Conservation (phyloP, 2,888 invertebrate species). For the Neoaliturus tenellus region DNA sequence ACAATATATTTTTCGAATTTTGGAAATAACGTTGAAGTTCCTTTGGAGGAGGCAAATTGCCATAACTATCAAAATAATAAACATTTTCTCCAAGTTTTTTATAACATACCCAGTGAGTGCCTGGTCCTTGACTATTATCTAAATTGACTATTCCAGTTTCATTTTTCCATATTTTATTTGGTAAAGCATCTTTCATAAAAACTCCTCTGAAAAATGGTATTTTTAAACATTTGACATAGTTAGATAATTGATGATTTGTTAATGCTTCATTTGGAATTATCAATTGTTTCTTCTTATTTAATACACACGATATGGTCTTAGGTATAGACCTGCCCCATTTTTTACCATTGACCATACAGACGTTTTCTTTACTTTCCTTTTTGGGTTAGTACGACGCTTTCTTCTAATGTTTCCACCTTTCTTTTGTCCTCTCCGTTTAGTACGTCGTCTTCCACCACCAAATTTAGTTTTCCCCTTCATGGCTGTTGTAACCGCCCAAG, state of each 20-base stretch:
- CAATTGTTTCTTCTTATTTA: background rate
- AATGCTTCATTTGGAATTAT: background rate
- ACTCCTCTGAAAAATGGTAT: conserved; percentile 4
- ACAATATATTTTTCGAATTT: background rate
- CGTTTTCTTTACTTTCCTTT: background rate
- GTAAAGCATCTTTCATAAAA: conserved; percentile 11
- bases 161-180: background rate
- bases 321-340: background rate
- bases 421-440: background rate
- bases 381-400: background rate
- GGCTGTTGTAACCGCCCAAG: conserved; percentile 58
- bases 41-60: background rate
- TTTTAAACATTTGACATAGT: conserved; percentile 4
- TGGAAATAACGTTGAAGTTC: background rate
- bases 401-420: background rate
- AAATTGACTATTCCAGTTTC: conserved; percentile 9
- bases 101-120: conserved; percentile 21
- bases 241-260: background rate
- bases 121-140: background rate
- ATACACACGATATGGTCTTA: conserved; percentile 5
- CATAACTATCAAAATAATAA: conserved; percentile 25
- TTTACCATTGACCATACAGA: background rate
- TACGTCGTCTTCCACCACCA: background rate
- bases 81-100: background rate
- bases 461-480: conserved; percentile 60